These are phyloP conservation scores for Stomatorhinus walkeri DNA, from an alignment of 2,797 vertebrate species.

Conservation along the genomic window DNA sequence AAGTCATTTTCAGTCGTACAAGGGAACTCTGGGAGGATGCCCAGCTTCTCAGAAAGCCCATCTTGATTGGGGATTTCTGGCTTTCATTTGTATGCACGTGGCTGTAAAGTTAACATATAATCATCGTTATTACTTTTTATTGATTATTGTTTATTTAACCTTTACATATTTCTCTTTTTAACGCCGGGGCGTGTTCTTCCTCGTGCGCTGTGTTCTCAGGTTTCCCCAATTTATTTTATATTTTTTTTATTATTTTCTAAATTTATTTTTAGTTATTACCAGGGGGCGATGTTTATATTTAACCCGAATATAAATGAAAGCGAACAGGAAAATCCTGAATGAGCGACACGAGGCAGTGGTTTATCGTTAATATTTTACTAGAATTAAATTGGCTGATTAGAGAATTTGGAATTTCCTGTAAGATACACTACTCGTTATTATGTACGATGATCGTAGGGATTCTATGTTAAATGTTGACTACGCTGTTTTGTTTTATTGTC, in stretches of 20 bases:
- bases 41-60: neutral
- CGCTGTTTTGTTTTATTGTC: neutral
- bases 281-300: neutral
- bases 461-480: neutral
- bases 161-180: neutral
- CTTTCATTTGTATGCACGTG: neutral
- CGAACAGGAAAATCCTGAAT: neutral
- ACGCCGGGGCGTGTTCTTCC: neutral
- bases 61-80: neutral
- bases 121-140: neutral
- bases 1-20: neutral
- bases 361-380: neutral
- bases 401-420: neutral
- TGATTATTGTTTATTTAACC: neutral
- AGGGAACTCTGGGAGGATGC: neutral
- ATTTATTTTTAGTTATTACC: neutral
- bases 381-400: neutral
- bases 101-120: neutral
- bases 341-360: neutral
- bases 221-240: neutral
- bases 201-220: neutral
- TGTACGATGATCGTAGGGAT: neutral
- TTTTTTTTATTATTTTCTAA: neutral
- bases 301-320: neutral
- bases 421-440: neutral